Percentiles rank a stretch among this genome's conserved stretches.
phyloP scores from a whole-genome alignment of 2,113 vertebrate genomes.

The Petaurus breviceps region DNA sequence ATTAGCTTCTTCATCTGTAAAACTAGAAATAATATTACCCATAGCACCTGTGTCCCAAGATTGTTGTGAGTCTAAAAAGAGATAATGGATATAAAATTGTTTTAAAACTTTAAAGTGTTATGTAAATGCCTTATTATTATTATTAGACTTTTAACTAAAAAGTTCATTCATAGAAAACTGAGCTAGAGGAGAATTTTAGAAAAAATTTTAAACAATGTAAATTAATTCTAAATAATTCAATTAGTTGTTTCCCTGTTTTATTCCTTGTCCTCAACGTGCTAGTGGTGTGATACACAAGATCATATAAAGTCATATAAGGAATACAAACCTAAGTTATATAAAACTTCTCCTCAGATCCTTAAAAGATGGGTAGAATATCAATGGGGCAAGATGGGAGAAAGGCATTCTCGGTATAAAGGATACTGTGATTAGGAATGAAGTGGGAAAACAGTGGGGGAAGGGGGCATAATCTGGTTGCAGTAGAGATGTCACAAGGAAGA shows the following conservation, averaged over 20 bases:
- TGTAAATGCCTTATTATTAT: neutral
- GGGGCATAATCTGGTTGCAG: neutral
- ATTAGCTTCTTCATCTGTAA: conserved; percentile 7
- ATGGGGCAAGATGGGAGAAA: neutral
- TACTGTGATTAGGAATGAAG: neutral
- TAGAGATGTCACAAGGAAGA: neutral
- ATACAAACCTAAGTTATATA: neutral
- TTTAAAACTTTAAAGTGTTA: neutral
- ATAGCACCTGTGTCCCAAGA: neutral
- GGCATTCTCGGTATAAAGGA: neutral
- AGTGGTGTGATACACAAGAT: neutral
- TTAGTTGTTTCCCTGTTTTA: neutral
- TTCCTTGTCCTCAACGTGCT: neutral
- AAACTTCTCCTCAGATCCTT: neutral
- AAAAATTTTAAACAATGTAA: neutral
- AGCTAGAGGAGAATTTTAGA: too few species aligned
- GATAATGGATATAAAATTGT: neutral
- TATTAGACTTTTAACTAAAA: too few species aligned
- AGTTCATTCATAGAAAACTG: too few species aligned
- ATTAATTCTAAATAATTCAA: neutral
- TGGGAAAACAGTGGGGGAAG: neutral
- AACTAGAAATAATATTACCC: conserved; percentile 27
- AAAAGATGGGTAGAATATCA: neutral
- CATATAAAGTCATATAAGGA: neutral
- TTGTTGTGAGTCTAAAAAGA: neutral